These are phyloP conservation scores for Takifugu ocellatus DNA, from an alignment of 2,797 vertebrate species.

Conservation along the genomic window DNA sequence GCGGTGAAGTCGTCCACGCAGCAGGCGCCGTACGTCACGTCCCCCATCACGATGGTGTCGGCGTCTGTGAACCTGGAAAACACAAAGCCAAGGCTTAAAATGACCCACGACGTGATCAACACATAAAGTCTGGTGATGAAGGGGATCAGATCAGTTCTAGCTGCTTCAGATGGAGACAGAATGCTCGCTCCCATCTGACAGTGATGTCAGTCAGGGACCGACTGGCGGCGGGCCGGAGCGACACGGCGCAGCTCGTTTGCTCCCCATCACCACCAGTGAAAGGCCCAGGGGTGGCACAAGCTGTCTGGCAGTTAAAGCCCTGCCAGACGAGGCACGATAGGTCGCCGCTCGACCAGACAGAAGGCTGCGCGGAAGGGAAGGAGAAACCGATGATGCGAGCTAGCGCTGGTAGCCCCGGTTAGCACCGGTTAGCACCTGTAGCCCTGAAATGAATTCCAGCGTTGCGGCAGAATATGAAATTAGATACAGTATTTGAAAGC, in stretches of 20 bases:
- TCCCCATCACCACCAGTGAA: conserved; percentile 19
- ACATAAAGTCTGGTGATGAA: conserved; percentile 15
- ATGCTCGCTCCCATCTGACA: conserved; percentile 25
- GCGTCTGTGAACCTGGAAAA: conserved; percentile 84
- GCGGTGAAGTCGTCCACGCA: conserved; percentile 97
- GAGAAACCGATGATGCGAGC: too few species aligned
- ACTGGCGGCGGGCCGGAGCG: conserved; percentile 23
- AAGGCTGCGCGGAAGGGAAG: not conserved
- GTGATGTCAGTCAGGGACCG: conserved; percentile 28
- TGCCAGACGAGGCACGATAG: conserved; percentile 18
- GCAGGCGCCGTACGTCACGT: conserved; percentile 97
- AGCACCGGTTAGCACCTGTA: too few species aligned
- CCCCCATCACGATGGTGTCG: conserved; percentile 92
- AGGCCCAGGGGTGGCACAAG: conserved; percentile 4
- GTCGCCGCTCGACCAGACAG: conserved; percentile 22
- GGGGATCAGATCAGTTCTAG: conserved; percentile 45
- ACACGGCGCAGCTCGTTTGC: conserved; percentile 27
- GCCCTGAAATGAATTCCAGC: conserved; percentile 25
- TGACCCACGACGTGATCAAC: conserved; percentile 46
- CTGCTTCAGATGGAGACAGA: conserved; percentile 14
- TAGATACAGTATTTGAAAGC: conserved; percentile 5
- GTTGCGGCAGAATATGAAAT: conserved; percentile 32
- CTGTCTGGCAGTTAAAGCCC: conserved; percentile 20
- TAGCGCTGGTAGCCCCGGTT: too few species aligned
- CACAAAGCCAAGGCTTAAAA: conserved; percentile 21